phyloP scores from a whole-genome alignment of 2,113 vertebrate species.

The Pluvialis apricaria region DNA sequence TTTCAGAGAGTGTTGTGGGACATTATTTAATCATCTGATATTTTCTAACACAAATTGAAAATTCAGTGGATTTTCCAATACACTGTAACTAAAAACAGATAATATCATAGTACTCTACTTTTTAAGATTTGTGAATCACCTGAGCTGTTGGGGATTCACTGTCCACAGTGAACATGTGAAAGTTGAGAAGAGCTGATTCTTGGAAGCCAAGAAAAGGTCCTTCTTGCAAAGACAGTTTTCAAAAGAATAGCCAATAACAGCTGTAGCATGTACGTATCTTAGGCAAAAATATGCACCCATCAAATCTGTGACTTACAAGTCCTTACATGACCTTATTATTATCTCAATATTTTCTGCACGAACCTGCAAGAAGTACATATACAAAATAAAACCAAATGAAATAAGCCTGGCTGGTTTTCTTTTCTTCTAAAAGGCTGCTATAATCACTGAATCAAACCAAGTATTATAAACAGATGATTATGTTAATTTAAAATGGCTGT shows the following conservation, averaged over 20 bases:
- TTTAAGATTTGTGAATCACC: neutral
- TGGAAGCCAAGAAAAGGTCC: neutral
- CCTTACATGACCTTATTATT: neutral
- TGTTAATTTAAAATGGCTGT: neutral
- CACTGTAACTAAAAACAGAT: neutral
- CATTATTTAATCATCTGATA: neutral
- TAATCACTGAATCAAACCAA: conserved; percentile 23
- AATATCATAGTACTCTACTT: neutral
- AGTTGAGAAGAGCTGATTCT: neutral
- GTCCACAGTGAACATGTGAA: neutral
- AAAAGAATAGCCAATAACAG: neutral
- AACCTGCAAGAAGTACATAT: neutral
- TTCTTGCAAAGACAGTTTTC: neutral
- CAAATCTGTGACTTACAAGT: neutral
- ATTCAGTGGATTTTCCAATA: neutral
- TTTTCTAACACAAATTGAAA: neutral
- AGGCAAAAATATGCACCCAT: neutral
- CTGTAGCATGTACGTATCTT: neutral
- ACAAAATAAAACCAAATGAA: neutral
- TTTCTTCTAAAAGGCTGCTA: neutral
- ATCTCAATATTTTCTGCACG: neutral
- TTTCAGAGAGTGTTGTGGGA: neutral
- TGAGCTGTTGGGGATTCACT: neutral
- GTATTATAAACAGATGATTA: conserved; percentile 18
- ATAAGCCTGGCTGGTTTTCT: neutral